Conservation (phyloP, 92 coral and sea anemone genomes). For the Meandrina meandrites region DNA sequence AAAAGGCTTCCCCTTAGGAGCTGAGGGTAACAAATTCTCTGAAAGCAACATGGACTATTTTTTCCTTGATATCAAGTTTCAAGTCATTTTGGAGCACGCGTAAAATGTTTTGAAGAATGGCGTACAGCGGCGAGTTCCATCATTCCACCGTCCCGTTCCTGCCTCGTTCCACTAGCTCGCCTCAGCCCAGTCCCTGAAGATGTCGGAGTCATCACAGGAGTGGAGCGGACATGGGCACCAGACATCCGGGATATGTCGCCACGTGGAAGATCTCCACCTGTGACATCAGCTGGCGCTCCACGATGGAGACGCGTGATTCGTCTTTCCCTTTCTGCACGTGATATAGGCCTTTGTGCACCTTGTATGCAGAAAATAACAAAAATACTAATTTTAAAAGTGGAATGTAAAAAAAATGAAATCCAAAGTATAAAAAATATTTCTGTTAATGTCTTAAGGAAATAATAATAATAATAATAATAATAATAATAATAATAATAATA, state of each 20-base stretch:
- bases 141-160: conserved; percentile 86
- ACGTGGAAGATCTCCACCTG: conserved; percentile 76
- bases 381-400: too few relatives aligned
- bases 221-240: conserved; percentile 92
- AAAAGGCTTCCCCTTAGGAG: not conserved
- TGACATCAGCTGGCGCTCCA: conserved; percentile 83
- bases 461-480: too few relatives aligned
- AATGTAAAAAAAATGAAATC: too few relatives aligned
- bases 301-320: conserved; percentile 88
- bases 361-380: too few relatives aligned
- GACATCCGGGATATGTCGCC: conserved; percentile 99
- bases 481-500: too few relatives aligned
- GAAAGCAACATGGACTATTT: not conserved
- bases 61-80: not conserved
- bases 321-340: conserved; percentile 93
- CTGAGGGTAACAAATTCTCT: not conserved
- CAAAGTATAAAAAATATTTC: too few relatives aligned
- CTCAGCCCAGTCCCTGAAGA: conserved; percentile 81
- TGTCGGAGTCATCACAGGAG: conserved; percentile 89
- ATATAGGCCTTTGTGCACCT: conserved; percentile 83
- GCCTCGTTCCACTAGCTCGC: conserved; percentile 77
- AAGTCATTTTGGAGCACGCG: conserved; percentile 38
- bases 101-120: conserved; percentile 41
- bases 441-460: too few relatives aligned
- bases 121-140: conserved; percentile 67